phyloP scores from a whole-genome alignment of 2,797 vertebrate genomes.

The Acanthornis magna region DNA sequence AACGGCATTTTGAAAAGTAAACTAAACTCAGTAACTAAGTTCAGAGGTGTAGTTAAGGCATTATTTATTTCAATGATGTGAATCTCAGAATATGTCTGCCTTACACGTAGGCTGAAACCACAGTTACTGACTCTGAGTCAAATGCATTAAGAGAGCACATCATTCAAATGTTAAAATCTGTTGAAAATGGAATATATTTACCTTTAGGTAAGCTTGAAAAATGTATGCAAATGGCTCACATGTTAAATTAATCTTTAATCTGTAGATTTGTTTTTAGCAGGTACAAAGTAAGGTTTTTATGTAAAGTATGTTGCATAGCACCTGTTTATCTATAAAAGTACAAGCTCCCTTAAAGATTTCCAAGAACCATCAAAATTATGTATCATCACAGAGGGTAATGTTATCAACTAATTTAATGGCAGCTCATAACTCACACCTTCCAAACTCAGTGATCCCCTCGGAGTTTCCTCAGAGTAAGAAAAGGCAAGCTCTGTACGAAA shows the following conservation, averaged over 20 bases:
- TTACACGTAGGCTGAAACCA: not conserved
- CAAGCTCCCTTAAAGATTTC: not conserved
- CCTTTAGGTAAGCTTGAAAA: not conserved
- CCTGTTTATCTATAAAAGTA: not conserved
- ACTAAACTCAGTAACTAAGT: not conserved
- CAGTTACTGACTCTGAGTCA: not conserved
- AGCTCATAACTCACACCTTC: not conserved
- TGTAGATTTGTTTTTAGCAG: not conserved
- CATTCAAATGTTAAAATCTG: not conserved
- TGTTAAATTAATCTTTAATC: not conserved
- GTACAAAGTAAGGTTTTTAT: not conserved
- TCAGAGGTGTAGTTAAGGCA: not conserved
- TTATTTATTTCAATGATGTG: not conserved
- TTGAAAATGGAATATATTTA: not conserved
- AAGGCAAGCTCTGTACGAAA: not conserved
- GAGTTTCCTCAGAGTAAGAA: not conserved
- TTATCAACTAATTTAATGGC: not conserved
- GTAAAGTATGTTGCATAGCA: not conserved
- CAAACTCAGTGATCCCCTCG: not conserved
- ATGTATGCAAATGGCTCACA: not conserved
- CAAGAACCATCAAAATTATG: not conserved
- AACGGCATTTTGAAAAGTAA: not conserved
- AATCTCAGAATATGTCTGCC: not conserved
- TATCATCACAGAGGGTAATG: not conserved
- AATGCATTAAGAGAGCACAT: not conserved